Base-by-base conservation (phyloP, 2,888 invertebrate genomes). In the Athalia cordata region DNA sequence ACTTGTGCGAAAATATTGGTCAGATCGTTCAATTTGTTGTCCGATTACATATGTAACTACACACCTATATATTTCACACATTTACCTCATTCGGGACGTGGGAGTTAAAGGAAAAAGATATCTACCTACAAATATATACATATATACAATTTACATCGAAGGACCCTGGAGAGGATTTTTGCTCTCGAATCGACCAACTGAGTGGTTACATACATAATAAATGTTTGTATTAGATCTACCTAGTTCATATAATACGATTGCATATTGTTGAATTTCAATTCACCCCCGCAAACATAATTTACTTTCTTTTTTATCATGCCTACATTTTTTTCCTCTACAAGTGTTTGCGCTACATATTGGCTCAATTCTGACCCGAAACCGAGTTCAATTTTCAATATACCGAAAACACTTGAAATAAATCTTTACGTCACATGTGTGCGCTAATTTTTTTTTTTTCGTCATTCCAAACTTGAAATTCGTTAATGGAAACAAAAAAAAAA, bases 251-350 rank as follows among this genome's bases (percentile, higher is more conserved):
- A n/a, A 29, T 6, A n/a, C 52, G 72, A 72, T 72, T 72, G 72
- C 59, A 57, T 59, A 47, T 43, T 47, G 57, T 3, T 6, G 72
- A 72, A 72, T 72, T 72, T 72, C 72, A 72, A 72, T 72, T n/a
- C 72, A 15, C 57, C 29, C 45, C 72, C 72, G 72, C 72, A 72
- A 72, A 72, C 72, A 72, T 59, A 57, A 72, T 72, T 72, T 72
- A 72, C 70, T 59, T 45, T 29, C 29, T 29, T 29, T 29, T 29
- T 29, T 29, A 29, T 29, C 29, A 29, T 29, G 29, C 29, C 29
- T 29, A 29, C 29, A 29, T 29, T 70, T 72, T 72, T 68, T 68
- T 52, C 55, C 9, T 3, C 55, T 8, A 62, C 72, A 57, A 72
- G 47, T 72, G 72, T 72, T 72, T 72, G 59, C 43, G 15, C 52